Base-by-base conservation (phyloP, 1,140 invertebrate species). In the Paralvinella palmiformis region DNA sequence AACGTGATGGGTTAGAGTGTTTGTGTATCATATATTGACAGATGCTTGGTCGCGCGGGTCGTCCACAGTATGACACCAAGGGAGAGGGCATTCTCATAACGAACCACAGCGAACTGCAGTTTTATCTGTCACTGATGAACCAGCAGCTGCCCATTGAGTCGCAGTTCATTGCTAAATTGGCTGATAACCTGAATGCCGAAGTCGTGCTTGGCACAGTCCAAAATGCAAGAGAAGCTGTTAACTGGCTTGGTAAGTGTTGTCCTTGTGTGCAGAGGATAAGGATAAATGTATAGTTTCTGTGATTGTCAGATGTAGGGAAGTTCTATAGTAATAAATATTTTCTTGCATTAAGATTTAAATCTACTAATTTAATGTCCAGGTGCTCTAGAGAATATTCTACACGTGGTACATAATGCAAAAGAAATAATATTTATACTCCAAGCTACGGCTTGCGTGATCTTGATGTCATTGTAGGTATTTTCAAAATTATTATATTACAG, bases 61-160 rank as follows among this genome's bases (percentile, higher is more conserved):
- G 97, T 53, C 96, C 96, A 5, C 96, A 99, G 80, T 99, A 98
- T 81, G 55, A 57, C 55, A 95, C 91, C 0, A 96, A 97, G 81
- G 97, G 97, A 66, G 94, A 98, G 83, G 97, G 96, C 75, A 98
- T 99, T 70, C 85, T 99, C 17, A 96, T 99, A 35, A 99, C 97
- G 0, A 98, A 98, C 80, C 96, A 99, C 79, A 94, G 91, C 70
- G 96, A 99, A 81, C 84, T 99, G 3, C 96, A 98, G 74, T 99
- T 96, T 79, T 99, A 99, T 81, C 83, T 99, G 13, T 98, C 95
- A 0, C 83, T 99, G 24, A 84, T 99, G 64, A 99, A 99, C 83
- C 95, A 99, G 78, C 96, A 99, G 76, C 73, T 86, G 33, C 85
- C 85, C 0, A 81, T 87, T 59, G 85, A 86, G 71, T 84, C 83